These are phyloP conservation scores for Poeciliopsis presidionis DNA, from an alignment of 2,797 vertebrate species.

Conservation along the genomic window DNA sequence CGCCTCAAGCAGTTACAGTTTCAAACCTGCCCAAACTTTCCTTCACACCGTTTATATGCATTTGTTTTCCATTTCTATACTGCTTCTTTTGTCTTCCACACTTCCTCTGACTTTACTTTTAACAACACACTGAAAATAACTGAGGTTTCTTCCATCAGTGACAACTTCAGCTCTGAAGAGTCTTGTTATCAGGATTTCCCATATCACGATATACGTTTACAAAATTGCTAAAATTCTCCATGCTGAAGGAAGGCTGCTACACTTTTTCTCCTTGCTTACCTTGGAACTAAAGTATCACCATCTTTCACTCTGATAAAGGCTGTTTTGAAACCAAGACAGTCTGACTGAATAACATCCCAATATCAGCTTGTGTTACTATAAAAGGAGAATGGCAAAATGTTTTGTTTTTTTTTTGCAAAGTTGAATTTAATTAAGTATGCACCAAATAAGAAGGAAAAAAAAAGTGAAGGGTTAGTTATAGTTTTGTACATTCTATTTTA, in stretches of 20 bases:
- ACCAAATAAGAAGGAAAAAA: too few species aligned
- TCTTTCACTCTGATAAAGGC: neutral
- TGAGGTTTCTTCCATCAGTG: neutral
- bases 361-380: neutral
- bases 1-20: neutral
- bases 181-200: neutral
- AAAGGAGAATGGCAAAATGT: neutral
- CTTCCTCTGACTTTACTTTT: neutral
- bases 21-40: neutral
- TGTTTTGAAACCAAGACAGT: neutral
- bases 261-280: neutral
- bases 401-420: neutral
- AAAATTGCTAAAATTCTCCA: neutral
- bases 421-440: neutral
- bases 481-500: neutral
- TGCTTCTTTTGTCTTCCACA: neutral
- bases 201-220: neutral
- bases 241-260: neutral
- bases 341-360: neutral
- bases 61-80: neutral
- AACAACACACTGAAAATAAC: neutral
- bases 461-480: neutral
- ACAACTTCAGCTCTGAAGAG: constrained; percentile 1
- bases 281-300: neutral
- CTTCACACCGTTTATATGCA: neutral